Evolutionary conservation across 1,140 invertebrate species (phyloP).

Genomic region (Anoplolepis gracilipes): DNA sequence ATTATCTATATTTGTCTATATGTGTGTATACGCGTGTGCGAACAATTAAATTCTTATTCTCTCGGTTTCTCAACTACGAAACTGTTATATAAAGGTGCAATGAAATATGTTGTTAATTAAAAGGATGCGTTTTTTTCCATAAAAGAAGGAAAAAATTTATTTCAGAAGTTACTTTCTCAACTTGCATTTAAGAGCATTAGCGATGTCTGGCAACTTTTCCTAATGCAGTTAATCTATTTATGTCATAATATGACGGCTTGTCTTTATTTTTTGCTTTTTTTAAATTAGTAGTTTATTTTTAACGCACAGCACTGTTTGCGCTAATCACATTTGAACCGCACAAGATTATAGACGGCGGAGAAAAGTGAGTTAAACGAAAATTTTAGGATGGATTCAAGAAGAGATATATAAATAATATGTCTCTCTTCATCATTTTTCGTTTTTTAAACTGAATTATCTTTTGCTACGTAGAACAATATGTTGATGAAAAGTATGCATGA

Average conservation of each 20-base stretch:
- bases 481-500: conserved; percentile 1
- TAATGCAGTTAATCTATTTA: conserved; percentile 42
- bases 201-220: conserved; percentile 31
- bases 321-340: conserved; percentile 32
- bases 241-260: conserved; percentile 40
- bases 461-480: conserved; percentile 28
- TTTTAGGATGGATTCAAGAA: conserved; percentile 26
- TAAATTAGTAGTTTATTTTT: conserved; percentile 52
- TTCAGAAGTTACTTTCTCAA: not conserved
- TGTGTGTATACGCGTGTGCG: not conserved
- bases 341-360: conserved; percentile 19
- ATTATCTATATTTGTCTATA: not conserved
- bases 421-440: not conserved
- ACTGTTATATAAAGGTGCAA: not conserved
- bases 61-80: not conserved
- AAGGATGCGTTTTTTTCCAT: not conserved
- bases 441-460: not conserved
- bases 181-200: conserved; percentile 29
- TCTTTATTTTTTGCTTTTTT: not conserved
- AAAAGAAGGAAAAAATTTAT: not conserved
- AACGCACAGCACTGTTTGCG: conserved; percentile 40
- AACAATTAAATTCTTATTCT: not conserved
- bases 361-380: conserved; percentile 1
- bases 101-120: not conserved
- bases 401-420: conserved; percentile 57